Evolutionary conservation across 1,140 invertebrate genomes (phyloP), one percentile per base, ranked within the genome.

Genomic region (Dermatophagoides farinae): DNA sequence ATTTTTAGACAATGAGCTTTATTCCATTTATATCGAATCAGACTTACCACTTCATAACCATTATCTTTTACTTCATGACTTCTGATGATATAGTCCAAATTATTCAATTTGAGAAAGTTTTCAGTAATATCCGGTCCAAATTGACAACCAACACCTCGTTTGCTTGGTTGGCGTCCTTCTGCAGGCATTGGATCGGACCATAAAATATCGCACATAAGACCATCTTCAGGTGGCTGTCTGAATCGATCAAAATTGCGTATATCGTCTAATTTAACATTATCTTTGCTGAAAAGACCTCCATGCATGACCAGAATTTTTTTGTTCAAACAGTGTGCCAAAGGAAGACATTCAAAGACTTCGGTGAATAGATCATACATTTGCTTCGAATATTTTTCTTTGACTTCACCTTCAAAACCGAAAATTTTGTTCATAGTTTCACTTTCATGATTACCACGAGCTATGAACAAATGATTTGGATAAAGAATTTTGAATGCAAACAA

Each of bases 371-470:
- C 85, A 0, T 87, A 84, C 92, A 98, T 97, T 71, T 90, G 83
- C 18, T 80, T 73, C 2, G 83, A 86, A 68, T 74, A 76, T 74
- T 99, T 99, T 8, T 2, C 92, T 92, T 67, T 92, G 86, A 64
- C 60, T 57, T 64, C 62, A 57, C 60, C 60, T 39, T 64, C 59
- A 31, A 64, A 64, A 23, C 93, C 93, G 72, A 97, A 98, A 84
- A 97, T 95, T 74, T 96, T 89, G 75, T 99, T 99, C 93, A 99
- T 98, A 16, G 85, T 92, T 22, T 84, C 79, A 67, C 88, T 95
- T 71, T 99, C 95, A 72, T 98, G 95, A 73, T 99, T 75, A 89
- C 90, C 95, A 80, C 95, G 79, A 0, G 91, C 86, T 85, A 99
- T 90, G 71, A 83, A 97, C 73, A 99, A 98, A 72, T 97, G 84